Evolutionary conservation across 2,888 invertebrate genomes (phyloP).

Genomic region (Busseola fusca): DNA sequence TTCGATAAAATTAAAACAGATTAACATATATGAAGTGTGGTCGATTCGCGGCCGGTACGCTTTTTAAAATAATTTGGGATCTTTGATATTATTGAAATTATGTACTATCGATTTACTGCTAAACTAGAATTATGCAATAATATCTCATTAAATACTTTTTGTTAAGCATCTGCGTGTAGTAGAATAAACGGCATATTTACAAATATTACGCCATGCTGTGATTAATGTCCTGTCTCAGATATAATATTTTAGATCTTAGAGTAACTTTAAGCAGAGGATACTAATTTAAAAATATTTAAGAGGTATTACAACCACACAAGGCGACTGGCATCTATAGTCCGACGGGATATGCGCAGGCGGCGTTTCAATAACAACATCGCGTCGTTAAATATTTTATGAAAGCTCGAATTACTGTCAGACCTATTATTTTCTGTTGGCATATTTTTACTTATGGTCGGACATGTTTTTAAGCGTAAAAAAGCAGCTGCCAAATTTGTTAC

Average conservation of each 20-base stretch:
- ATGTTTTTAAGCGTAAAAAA: slow-evolving; percentile 35
- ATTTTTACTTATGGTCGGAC: slow-evolving; percentile 27
- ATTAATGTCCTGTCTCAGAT: slow-evolving; percentile 68
- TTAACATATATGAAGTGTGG: slow-evolving; percentile 86
- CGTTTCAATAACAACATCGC: slow-evolving; percentile 36
- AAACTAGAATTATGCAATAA: slow-evolving; percentile 82
- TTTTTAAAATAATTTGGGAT: slow-evolving; percentile 79
- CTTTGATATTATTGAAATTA: slow-evolving; percentile 87
- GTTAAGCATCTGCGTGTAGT: slow-evolving; percentile 82
- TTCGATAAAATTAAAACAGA: slow-evolving; percentile 88
- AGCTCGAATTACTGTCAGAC: slow-evolving; percentile 47
- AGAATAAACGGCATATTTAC: slow-evolving; percentile 79
- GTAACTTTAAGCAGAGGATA: slow-evolving; percentile 79
- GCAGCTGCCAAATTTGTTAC: slow-evolving; percentile 41
- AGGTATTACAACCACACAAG: slow-evolving; percentile 85
- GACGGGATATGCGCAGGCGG: slow-evolving; percentile 51
- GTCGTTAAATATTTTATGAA: slow-evolving; percentile 61
- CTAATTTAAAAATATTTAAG: slow-evolving; percentile 77
- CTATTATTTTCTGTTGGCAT: slow-evolving; percentile 40
- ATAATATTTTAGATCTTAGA: slow-evolving; percentile 76
- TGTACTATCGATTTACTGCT: slow-evolving; percentile 87
- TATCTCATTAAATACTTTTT: slow-evolving; percentile 77
- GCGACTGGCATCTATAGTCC: slow-evolving; percentile 78
- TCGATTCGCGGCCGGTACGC: slow-evolving; percentile 67
- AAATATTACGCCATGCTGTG: slow-evolving; percentile 76